Percentiles rank a stretch among this genome's conserved stretches.
These are phyloP conservation scores for Schizopygopsis pylzovi DNA, from an alignment of 2,797 vertebrate genomes.

Conservation along the genomic window DNA sequence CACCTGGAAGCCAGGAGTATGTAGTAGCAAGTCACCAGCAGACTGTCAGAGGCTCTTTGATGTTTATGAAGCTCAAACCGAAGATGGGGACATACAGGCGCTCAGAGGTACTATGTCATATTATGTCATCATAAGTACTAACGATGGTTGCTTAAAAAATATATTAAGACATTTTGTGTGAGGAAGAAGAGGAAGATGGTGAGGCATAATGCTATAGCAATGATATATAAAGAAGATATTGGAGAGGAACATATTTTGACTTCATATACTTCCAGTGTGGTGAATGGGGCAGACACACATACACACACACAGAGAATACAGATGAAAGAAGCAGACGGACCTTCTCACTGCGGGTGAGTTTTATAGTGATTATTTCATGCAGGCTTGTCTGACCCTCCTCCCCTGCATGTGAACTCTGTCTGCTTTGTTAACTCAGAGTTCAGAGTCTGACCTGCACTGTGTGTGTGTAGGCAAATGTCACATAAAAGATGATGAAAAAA, in stretches of 20 bases:
- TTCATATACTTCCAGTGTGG: constrained; percentile 15
- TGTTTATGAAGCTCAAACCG: not conserved
- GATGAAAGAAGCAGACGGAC: not conserved
- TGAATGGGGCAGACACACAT: not conserved
- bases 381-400: constrained; percentile 38
- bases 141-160: not conserved
- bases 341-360: constrained; percentile 16
- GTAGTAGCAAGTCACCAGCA: constrained; percentile 1
- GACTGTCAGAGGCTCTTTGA: constrained; percentile 17
- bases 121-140: constrained; percentile 22
- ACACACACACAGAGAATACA: constrained; percentile 6
- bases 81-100: not conserved
- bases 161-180: not conserved
- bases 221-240: not conserved
- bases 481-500: constrained; percentile 28
- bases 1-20: constrained; percentile 7
- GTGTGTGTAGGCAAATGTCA: constrained; percentile 37
- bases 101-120: constrained; percentile 22
- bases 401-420: constrained; percentile 35
- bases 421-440: constrained; percentile 16
- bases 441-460: constrained; percentile 27
- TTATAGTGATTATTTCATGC: constrained; percentile 40
- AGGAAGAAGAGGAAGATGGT: not conserved
- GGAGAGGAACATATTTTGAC: not conserved
- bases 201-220: not conserved